These are phyloP conservation scores for Agriopis leucophaearia DNA, from an alignment of 2,888 invertebrate species.

Conservation along the genomic window DNA sequence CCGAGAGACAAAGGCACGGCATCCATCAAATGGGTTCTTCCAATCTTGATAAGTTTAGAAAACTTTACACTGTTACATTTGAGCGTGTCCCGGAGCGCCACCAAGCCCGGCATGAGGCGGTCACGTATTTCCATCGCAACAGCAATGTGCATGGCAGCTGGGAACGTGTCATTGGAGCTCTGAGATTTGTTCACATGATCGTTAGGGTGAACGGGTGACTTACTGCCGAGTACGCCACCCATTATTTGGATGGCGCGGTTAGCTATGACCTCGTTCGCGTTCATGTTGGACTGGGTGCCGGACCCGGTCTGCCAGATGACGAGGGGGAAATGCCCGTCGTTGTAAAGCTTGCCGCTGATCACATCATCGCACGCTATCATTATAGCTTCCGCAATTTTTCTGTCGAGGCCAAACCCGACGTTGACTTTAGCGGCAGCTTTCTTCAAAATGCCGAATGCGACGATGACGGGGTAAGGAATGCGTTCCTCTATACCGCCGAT, in stretches of 20 bases:
- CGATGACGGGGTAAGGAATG: constrained; percentile 98
- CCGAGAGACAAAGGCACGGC: constrained; percentile 98
- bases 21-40: constrained; percentile 95
- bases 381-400: constrained; percentile 95
- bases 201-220: constrained; percentile 98
- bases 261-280: constrained; percentile 98
- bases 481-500: constrained; percentile 97
- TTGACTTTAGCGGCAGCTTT: constrained; percentile 99
- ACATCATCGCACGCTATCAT: constrained; percentile 97
- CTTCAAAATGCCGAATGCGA: constrained; percentile 98
- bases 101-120: constrained; percentile 93
- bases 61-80: constrained; percentile 91
- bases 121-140: constrained; percentile 95
- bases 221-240: constrained; percentile 96
- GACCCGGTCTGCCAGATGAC: constrained; percentile 99
- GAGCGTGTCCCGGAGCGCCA: constrained; percentile 90
- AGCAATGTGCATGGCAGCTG: constrained; percentile 99
- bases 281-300: constrained; percentile 99
- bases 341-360: constrained; percentile 95
- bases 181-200: constrained; percentile 99
- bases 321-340: constrained; percentile 97
- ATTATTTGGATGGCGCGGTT: constrained; percentile 96
- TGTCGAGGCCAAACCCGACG: constrained; percentile 95
- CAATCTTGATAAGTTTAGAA: constrained; percentile 97
- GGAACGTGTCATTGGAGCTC: constrained; percentile 99